Percentiles rank a stretch among this genome's conserved stretches.
phyloP scores from a whole-genome alignment of 2,113 vertebrate genomes.

The Collichthys lucidus region DNA sequence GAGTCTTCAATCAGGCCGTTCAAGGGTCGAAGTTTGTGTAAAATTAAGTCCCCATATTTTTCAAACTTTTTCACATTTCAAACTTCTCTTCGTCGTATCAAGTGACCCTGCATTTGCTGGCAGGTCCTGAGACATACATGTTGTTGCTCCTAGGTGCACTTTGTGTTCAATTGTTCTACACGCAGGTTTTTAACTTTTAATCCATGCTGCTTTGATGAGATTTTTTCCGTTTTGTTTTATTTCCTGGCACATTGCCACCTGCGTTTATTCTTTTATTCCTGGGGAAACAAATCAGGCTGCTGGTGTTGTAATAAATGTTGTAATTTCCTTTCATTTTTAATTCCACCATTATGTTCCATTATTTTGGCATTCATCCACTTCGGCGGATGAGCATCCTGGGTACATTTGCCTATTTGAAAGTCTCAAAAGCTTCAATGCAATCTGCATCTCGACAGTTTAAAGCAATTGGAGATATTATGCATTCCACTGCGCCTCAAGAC shows the following conservation, averaged over 20 bases:
- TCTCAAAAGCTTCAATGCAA: constrained; percentile 5
- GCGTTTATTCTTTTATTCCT: neutral
- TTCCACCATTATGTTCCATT: neutral
- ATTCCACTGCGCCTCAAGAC: neutral
- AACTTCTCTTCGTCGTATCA: no score
- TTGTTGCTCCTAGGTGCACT: neutral
- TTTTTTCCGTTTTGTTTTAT: neutral
- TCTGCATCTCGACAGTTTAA: neutral
- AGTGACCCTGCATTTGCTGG: no score
- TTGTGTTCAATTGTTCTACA: neutral
- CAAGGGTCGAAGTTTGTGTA: neutral
- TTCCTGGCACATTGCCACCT: neutral
- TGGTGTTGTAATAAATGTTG: neutral
- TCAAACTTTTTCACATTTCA: no score
- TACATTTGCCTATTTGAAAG: neutral
- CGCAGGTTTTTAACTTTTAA: neutral
- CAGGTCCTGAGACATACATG: no score
- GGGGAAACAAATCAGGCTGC: neutral
- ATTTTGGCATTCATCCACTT: constrained; percentile 10
- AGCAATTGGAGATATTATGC: neutral
- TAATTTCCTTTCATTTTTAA: neutral
- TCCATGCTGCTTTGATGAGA: no score
- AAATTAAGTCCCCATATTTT: constrained; percentile 7
- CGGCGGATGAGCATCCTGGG: neutral
- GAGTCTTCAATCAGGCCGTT: constrained; percentile 2